Evolutionary conservation across 2,113 vertebrate species (phyloP).

Genomic region (Nematolebias whitei): DNA sequence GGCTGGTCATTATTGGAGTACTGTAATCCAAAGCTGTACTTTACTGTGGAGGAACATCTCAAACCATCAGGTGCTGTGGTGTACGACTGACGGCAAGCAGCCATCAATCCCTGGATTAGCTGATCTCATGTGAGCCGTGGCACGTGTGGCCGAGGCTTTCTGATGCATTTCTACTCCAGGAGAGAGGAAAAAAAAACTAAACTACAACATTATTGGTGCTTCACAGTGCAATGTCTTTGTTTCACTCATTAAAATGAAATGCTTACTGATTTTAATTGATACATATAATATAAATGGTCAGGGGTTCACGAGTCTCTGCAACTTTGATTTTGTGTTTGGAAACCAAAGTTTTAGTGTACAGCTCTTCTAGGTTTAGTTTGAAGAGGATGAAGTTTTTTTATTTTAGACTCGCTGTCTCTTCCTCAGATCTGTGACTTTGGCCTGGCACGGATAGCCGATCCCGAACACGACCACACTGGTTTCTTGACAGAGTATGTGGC

Average conservation of each 20-base stretch:
- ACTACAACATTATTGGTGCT: too few species aligned
- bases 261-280: too few species aligned
- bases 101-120: constrained; percentile 55
- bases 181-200: too few species aligned
- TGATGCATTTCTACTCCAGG: neutral
- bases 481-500: constrained; percentile 92
- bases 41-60: neutral
- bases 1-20: neutral
- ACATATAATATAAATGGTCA: too few species aligned
- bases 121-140: constrained; percentile 50
- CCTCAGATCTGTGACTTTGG: constrained; percentile 91
- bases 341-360: too few species aligned
- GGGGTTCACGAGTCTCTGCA: too few species aligned
- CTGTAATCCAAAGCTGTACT: neutral
- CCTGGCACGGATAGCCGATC: constrained; percentile 88
- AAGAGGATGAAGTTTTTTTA: neutral
- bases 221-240: too few species aligned
- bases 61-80: neutral
- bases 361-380: neutral
- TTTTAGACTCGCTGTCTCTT: constrained; percentile 4
- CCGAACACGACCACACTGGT: constrained; percentile 91
- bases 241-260: too few species aligned
- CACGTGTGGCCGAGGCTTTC: neutral
- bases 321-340: too few species aligned
- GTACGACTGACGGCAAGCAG: constrained; percentile 4